phyloP scores from a whole-genome alignment of 92 coral and sea anemone genomes.

The Palythoa caribaeorum region DNA sequence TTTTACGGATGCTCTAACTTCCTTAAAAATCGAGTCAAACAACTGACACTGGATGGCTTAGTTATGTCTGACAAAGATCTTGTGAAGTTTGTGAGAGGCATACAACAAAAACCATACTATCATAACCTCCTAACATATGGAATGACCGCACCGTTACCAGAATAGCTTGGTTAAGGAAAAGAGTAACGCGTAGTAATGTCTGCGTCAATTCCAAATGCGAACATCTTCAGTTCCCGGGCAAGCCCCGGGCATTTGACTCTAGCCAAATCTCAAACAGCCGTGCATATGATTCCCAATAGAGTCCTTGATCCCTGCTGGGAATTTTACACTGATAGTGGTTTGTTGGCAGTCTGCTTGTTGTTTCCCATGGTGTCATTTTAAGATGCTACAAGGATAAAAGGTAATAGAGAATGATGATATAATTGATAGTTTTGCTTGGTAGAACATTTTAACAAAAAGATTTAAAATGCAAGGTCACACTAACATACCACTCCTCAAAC shows the following conservation, averaged over 20 bases:
- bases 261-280: no score
- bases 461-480: no score
- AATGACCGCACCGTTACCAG: background rate
- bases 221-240: background rate
- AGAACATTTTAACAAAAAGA: no score
- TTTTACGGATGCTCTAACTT: slow-evolving; percentile 1
- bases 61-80: background rate
- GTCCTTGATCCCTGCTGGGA: no score
- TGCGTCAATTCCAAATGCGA: background rate
- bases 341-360: no score
- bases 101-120: background rate
- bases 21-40: background rate
- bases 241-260: background rate
- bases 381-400: no score
- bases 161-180: background rate
- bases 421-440: no score
- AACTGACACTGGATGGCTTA: background rate
- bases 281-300: no score
- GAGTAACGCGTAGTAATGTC: background rate
- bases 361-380: no score
- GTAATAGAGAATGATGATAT: no score
- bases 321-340: no score
- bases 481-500: no score
- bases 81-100: background rate
- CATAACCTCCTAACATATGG: background rate